These are phyloP conservation scores for Torymus auratus DNA, from an alignment of 2,888 invertebrate species.

Conservation along the genomic window DNA sequence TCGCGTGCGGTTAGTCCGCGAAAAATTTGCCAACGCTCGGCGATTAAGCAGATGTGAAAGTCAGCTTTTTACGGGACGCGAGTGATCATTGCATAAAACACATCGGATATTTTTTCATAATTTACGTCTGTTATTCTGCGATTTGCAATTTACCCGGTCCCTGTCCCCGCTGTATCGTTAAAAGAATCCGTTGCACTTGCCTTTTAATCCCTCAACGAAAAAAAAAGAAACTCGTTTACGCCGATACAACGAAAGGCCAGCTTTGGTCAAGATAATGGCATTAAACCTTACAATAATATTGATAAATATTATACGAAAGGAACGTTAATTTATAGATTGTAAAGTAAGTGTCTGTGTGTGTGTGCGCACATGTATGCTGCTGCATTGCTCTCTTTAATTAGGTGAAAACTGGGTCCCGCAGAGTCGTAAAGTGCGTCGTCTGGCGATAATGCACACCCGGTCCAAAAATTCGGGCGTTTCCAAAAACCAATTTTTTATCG, in stretches of 20 bases:
- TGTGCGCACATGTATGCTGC: not conserved
- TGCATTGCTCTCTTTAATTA: not conserved
- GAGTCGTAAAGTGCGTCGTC: too few relatives aligned
- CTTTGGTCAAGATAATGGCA: not conserved
- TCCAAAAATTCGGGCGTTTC: not conserved
- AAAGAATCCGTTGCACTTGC: not conserved
- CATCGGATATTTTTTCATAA: conserved; percentile 2
- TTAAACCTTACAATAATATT: conserved; percentile 1
- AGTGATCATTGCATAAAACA: conserved; percentile 4
- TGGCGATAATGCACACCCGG: too few relatives aligned
- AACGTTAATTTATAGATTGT: conserved; percentile 1
- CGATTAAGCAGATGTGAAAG: conserved; percentile 20
- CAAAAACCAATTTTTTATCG: not conserved
- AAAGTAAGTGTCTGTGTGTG: not conserved
- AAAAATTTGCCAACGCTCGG: too few relatives aligned
- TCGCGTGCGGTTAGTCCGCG: too few relatives aligned
- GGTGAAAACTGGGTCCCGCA: conserved; percentile 5
- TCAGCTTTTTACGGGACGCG: not conserved
- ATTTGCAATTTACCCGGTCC: conserved; percentile 16
- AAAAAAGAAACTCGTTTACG: conserved; percentile 9
- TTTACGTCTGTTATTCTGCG: conserved; percentile 23
- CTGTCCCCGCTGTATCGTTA: not conserved
- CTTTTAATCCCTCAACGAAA: conserved; percentile 1
- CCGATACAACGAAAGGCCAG: not conserved
- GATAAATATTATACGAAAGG: conserved; percentile 1